Conservation (phyloP, 2,888 invertebrate species). For the Incurvaria masculella region DNA sequence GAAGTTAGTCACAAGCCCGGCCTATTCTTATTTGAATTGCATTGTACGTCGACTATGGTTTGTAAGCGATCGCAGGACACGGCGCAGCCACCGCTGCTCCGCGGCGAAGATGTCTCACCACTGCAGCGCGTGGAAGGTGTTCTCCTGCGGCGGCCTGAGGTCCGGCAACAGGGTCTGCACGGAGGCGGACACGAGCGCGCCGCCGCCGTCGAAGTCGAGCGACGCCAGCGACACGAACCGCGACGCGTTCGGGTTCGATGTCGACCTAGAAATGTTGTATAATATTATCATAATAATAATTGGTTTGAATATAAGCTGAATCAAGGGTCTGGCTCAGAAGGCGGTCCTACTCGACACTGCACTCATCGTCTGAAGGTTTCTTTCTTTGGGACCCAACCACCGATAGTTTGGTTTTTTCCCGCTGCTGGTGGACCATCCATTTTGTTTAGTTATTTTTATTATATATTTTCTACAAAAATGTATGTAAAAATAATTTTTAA, state of each 20-base stretch:
- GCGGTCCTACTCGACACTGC: too few relatives aligned
- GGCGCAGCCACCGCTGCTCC: constrained; percentile 80
- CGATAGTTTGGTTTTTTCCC: too few relatives aligned
- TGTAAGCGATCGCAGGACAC: constrained; percentile 79
- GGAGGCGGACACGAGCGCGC: constrained; percentile 85
- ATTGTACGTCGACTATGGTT: too few relatives aligned
- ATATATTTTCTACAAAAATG: too few relatives aligned
- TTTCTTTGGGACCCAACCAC: too few relatives aligned
- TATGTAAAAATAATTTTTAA: too few relatives aligned
- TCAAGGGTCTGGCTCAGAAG: too few relatives aligned
- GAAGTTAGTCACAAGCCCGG: too few relatives aligned
- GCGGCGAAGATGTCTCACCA: constrained; percentile 52
- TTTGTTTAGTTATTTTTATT: too few relatives aligned
- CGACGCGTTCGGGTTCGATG: constrained; percentile 84
- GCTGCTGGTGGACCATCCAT: too few relatives aligned
- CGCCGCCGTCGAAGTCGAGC: constrained; percentile 92
- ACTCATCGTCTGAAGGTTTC: too few relatives aligned
- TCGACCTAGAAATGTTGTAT: constrained; percentile 66
- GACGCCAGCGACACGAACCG: constrained; percentile 90
- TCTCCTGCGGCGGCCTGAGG: constrained; percentile 65
- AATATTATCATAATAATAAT: background rate
- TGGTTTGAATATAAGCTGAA: background rate
- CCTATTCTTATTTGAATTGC: too few relatives aligned
- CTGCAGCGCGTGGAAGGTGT: constrained; percentile 65
- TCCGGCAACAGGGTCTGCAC: constrained; percentile 84